Conservation (phyloP, 2,888 invertebrate species). For the Sinopyrophorus schimmeli region DNA sequence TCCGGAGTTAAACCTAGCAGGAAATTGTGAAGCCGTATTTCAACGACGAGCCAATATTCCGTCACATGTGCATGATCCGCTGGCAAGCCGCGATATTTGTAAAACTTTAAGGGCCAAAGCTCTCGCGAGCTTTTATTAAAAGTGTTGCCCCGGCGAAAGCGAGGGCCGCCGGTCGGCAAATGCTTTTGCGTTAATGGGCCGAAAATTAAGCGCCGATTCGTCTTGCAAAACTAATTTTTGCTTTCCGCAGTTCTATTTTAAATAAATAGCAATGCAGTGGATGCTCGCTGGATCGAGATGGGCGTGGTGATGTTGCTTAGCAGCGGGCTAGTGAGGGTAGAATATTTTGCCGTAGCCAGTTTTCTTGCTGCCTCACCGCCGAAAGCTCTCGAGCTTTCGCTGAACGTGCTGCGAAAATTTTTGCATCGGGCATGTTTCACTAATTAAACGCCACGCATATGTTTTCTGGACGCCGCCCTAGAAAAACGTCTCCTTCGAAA, state of each 20-base stretch:
- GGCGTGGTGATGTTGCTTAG: constrained; percentile 52
- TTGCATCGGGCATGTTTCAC: too few species aligned
- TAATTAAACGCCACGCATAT: too few species aligned
- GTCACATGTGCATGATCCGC: constrained; percentile 6
- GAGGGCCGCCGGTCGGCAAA: too few species aligned
- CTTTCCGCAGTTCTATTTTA: constrained; percentile 10
- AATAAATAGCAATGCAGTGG: constrained; percentile 28
- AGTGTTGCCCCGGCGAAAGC: too few species aligned
- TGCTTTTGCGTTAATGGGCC: too few species aligned
- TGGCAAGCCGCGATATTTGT: constrained; percentile 5
- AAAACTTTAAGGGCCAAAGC: neutral
- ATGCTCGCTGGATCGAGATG: constrained; percentile 33
- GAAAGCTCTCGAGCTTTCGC: constrained; percentile 37
- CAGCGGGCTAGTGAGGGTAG: constrained; percentile 49
- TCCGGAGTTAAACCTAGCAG: constrained; percentile 12
- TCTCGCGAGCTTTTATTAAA: too few species aligned
- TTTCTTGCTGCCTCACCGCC: constrained; percentile 39
- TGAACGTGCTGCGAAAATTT: constrained; percentile 18
- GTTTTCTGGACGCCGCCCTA: too few species aligned
- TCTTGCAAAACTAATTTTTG: constrained; percentile 14
- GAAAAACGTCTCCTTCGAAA: too few species aligned
- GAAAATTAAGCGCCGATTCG: constrained; percentile 12
- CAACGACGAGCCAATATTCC: constrained; percentile 12
- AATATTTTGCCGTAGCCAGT: constrained; percentile 47
- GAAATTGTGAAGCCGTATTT: constrained; percentile 22